Conservation (phyloP, 2,113 vertebrate genomes). For the Oncorhynchus nerka region DNA sequence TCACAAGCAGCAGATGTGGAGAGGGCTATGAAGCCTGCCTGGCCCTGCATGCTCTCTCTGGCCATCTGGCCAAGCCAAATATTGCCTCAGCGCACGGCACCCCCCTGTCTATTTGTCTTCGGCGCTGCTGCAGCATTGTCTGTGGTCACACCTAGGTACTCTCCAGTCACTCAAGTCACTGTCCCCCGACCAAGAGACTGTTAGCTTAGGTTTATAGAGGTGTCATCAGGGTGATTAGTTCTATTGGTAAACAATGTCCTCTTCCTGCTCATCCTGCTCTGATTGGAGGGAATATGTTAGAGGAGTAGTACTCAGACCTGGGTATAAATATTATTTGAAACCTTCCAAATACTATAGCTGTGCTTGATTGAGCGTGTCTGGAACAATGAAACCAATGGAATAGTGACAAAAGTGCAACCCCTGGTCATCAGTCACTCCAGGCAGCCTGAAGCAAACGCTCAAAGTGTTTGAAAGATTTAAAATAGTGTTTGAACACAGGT, state of each 20-base stretch:
- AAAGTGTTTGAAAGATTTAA: no score
- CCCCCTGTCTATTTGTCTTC: conserved; percentile 75
- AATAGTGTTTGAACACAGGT: no score
- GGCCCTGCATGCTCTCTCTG: conserved; percentile 52
- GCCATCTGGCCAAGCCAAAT: conserved; percentile 82
- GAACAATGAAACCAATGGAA: no score
- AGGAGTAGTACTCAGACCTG: no score
- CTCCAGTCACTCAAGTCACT: conserved; percentile 74
- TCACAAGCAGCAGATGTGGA: conserved; percentile 76
- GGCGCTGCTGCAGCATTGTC: conserved; percentile 73
- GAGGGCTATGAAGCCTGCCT: conserved; percentile 65
- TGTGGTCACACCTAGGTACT: conserved; percentile 75
- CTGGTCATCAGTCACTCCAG: no score
- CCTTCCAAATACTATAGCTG: no score
- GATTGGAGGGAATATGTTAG: not conserved
- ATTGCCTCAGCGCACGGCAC: conserved; percentile 75
- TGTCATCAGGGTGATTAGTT: conserved; percentile 70
- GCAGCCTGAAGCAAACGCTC: no score
- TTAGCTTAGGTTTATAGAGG: conserved; percentile 66
- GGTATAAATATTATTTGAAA: no score
- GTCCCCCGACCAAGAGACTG: conserved; percentile 15
- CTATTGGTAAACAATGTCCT: conserved; percentile 73
- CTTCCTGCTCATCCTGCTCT: conserved; percentile 54
- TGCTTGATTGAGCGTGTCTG: no score
- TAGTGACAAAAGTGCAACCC: conserved; percentile 46